Base-by-base conservation (phyloP, 2,888 invertebrate species). In the Yponomeuta sedellus region DNA sequence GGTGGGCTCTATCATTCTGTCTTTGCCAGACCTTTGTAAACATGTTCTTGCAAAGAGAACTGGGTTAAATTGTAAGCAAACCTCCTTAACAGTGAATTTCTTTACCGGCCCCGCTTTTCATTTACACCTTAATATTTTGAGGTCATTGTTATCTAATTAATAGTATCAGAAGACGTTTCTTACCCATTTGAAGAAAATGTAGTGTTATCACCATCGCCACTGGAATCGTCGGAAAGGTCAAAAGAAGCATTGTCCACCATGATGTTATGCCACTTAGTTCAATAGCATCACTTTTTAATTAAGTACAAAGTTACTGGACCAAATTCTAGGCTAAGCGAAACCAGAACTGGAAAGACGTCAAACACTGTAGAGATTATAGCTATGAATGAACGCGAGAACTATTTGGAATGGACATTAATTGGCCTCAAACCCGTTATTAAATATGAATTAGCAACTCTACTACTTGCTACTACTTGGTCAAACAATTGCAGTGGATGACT, bases 181-280 rank as follows among this genome's bases (percentile, higher is more conserved):
- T 61, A 61, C 61, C 61, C 61, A 61, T 61, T 59, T 3, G 25
- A 59, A 20, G 25, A 59, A 20, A 59, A 12, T 6, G 58, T 39
- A 25, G 40, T 58, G 61, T 22, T 62, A 61, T 64, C 22, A 6
- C 77, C 79, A 52, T 64, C 66, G 6, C 77, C 79, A 65, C 88
- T 88, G 19, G 90, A 91, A 69, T 86, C 89, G 66, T 89, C 90
- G 3, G 88, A 89, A 70, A 82, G 85, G 70, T 91, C 88, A 67
- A 86, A 89, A 6, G 87, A 88, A 1, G 81, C 88, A 77, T 90
- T 91, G 75, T 90, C 89, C 72, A 88, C 87, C 88, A 90, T 89
- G 75, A 85, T 70, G 34, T 66, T 70, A 64, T 67, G 67, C 63
- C 10, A 22, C 25, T 12, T 5, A 52, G 12, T 52, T 52, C 44